These are phyloP conservation scores for Rostratula benghalensis DNA, from an alignment of 2,113 vertebrate genomes.

Conservation along the genomic window DNA sequence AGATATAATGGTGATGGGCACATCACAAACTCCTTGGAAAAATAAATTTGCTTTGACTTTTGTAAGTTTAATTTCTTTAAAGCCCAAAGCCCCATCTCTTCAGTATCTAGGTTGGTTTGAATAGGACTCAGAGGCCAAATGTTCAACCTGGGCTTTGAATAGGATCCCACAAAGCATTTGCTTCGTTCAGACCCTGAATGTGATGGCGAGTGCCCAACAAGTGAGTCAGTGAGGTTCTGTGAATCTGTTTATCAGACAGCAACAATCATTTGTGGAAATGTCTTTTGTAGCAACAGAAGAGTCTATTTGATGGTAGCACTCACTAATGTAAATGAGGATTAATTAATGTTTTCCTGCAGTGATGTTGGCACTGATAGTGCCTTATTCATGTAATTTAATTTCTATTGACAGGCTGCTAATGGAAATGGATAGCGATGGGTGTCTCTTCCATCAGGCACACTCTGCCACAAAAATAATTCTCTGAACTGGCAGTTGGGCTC, in stretches of 20 bases:
- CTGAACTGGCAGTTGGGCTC: constrained; percentile 4
- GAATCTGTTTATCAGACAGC: constrained; percentile 64
- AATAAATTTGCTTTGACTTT: background rate
- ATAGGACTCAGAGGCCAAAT: background rate
- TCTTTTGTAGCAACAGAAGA: constrained; percentile 66
- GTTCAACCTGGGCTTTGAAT: constrained; percentile 22
- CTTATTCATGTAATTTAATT: constrained; percentile 73
- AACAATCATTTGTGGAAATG: constrained; percentile 58
- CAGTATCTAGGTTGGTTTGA: background rate
- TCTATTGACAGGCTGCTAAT: constrained; percentile 73
- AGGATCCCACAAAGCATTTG: constrained; percentile 30
- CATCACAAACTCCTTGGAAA: background rate
- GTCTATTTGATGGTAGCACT: constrained; percentile 62
- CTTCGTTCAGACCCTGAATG: background rate
- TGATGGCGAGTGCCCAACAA: background rate
- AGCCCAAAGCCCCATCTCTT: background rate
- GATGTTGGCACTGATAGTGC: constrained; percentile 66
- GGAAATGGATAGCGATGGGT: constrained; percentile 66
- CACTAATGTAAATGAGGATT: constrained; percentile 75
- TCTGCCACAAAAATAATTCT: constrained; percentile 54
- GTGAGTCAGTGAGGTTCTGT: constrained; percentile 49
- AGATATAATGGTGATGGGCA: background rate
- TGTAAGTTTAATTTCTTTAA: constrained; percentile 1
- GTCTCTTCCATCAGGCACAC: constrained; percentile 49
- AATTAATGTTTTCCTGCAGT: constrained; percentile 75